Conservation (phyloP, 1,140 invertebrate genomes). For the Kradibia gibbosae region DNA sequence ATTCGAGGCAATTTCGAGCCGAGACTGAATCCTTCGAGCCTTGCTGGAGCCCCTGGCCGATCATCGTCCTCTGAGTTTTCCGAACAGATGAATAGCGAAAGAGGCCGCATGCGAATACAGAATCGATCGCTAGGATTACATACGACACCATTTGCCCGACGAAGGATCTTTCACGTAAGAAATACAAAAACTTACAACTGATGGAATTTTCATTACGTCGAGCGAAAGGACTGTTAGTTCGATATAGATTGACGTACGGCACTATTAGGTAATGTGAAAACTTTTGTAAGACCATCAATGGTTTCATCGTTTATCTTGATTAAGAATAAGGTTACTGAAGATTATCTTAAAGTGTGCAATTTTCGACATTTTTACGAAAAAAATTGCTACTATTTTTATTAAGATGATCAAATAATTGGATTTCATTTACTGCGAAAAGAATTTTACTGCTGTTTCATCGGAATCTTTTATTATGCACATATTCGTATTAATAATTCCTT, state of each 20-base stretch:
- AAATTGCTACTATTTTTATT: neutral
- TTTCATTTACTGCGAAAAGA: neutral
- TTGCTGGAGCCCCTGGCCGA: neutral
- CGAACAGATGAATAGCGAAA: neutral
- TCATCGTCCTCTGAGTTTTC: neutral
- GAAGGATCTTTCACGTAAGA: no score
- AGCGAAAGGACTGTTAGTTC: neutral
- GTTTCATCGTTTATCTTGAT: neutral
- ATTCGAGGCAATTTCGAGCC: slow-evolving; percentile 19
- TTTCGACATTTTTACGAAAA: neutral
- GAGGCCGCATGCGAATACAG: neutral
- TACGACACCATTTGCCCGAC: neutral
- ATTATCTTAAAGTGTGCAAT: no score
- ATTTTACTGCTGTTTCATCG: no score
- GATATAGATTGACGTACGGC: slow-evolving; percentile 24
- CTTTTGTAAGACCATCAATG: neutral
- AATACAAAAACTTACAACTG: slow-evolving; percentile 3
- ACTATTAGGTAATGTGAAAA: neutral
- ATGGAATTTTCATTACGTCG: slow-evolving; percentile 11
- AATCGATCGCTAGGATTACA: neutral
- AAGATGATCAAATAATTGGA: neutral
- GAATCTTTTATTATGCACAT: no score
- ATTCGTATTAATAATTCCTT: no score
- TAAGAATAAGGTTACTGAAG: neutral
- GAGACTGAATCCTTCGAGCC: neutral